Conservation (phyloP, 2,888 invertebrate genomes). For the Andrena haemorrhoa region DNA sequence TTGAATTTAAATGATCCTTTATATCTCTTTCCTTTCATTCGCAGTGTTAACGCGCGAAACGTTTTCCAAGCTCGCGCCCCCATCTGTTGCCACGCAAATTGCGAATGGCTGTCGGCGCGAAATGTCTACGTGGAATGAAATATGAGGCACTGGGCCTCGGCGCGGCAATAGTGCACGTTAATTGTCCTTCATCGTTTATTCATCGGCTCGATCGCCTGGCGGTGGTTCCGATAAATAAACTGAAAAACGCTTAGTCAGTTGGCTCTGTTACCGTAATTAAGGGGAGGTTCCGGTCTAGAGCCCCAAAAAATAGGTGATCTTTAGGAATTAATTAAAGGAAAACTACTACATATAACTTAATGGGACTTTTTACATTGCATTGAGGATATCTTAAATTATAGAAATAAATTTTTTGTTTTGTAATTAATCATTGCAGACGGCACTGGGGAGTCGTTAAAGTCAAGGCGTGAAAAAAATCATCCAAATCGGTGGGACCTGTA, state of each 20-base stretch:
- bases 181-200: slow-evolving; percentile 51
- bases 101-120: slow-evolving; percentile 56
- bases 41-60: slow-evolving; percentile 2
- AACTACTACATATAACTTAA: too few relatives aligned
- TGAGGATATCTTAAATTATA: too few relatives aligned
- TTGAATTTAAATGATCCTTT: not conserved
- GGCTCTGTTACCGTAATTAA: slow-evolving; percentile 10
- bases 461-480: too few relatives aligned
- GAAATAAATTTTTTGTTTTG: too few relatives aligned
- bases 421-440: too few relatives aligned
- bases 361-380: too few relatives aligned
- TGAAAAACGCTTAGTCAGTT: not conserved
- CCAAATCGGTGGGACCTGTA: too few relatives aligned
- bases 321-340: too few relatives aligned
- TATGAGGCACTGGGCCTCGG: slow-evolving; percentile 39
- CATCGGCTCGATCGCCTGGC: slow-evolving; percentile 31
- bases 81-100: slow-evolving; percentile 57
- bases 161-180: slow-evolving; percentile 30
- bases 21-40: not conserved
- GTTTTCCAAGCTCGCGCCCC: slow-evolving; percentile 21
- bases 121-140: slow-evolving; percentile 53
- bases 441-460: too few relatives aligned
- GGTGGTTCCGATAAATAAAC: slow-evolving; percentile 4
- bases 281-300: too few relatives aligned
- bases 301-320: too few relatives aligned